These are phyloP conservation scores for Tipula lateralis DNA, from an alignment of 2,888 invertebrate genomes.

Conservation along the genomic window DNA sequence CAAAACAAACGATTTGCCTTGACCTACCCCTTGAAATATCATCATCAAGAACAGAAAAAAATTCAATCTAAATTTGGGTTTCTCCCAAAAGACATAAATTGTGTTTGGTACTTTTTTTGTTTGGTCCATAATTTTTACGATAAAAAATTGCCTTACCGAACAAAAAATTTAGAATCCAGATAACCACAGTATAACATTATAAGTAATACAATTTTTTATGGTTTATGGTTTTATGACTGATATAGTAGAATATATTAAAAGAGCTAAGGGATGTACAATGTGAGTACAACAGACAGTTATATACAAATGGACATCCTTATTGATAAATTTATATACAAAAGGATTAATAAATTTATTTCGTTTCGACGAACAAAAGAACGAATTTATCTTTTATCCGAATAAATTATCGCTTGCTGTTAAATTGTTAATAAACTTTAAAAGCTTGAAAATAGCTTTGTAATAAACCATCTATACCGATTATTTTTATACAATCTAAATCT, in stretches of 20 bases:
- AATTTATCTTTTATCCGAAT: not conserved
- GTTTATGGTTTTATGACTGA: conserved; percentile 3
- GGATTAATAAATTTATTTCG: not conserved
- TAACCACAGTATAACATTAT: not conserved
- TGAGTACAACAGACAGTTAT: not conserved
- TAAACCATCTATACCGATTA: not conserved
- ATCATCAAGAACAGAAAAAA: not conserved
- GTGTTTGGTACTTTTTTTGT: not conserved
- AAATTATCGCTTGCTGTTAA: not conserved
- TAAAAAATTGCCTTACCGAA: not conserved
- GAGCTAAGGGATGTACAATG: not conserved
- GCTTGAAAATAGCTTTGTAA: not conserved
- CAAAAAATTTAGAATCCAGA: not conserved
- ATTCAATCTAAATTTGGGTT: conserved; percentile 19
- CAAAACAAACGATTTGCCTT: not conserved
- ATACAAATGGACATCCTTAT: not conserved
- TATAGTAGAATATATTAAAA: not conserved
- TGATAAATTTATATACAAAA: not conserved
- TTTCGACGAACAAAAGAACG: not conserved
- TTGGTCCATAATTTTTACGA: not conserved
- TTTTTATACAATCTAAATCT: not conserved
- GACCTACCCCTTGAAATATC: not conserved
- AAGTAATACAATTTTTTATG: not conserved
- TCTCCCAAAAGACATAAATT: not conserved
- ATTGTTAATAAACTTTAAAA: not conserved